These are phyloP conservation scores for Phalanger gymnotis DNA, from an alignment of 2,797 vertebrate species.

Conservation along the genomic window DNA sequence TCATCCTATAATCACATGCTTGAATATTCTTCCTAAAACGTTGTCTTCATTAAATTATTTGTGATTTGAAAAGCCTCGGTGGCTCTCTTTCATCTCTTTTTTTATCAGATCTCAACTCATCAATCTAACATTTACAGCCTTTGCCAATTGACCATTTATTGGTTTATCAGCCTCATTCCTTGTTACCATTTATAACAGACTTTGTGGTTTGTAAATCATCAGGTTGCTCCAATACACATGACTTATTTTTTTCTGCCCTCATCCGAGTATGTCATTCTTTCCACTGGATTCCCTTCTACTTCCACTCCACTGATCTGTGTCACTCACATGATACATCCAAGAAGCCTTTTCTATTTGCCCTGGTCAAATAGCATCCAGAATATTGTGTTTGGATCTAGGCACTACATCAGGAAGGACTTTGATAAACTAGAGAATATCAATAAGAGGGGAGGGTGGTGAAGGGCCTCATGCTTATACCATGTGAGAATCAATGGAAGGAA, in stretches of 20 bases:
- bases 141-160: conserved; percentile 36
- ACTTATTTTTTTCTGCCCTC: conserved; percentile 45
- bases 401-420: background rate
- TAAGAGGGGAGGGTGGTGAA: background rate
- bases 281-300: background rate
- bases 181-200: background rate
- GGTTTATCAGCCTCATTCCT: background rate
- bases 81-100: background rate
- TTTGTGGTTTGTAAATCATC: conserved; percentile 11
- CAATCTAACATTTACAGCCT: conserved; percentile 11
- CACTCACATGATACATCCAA: background rate
- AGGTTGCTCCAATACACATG: conserved; percentile 6
- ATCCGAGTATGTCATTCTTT: conserved; percentile 3
- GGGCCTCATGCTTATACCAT: background rate
- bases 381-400: background rate
- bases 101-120: background rate
- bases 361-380: background rate
- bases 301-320: background rate
- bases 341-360: background rate
- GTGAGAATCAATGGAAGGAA: background rate
- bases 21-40: conserved; percentile 8
- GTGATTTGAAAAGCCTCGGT: conserved; percentile 5
- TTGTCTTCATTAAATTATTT: background rate
- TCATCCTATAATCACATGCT: background rate
- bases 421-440: background rate